Conservation (phyloP, 2,113 vertebrate species). For the Porphyrio hochstetteri region DNA sequence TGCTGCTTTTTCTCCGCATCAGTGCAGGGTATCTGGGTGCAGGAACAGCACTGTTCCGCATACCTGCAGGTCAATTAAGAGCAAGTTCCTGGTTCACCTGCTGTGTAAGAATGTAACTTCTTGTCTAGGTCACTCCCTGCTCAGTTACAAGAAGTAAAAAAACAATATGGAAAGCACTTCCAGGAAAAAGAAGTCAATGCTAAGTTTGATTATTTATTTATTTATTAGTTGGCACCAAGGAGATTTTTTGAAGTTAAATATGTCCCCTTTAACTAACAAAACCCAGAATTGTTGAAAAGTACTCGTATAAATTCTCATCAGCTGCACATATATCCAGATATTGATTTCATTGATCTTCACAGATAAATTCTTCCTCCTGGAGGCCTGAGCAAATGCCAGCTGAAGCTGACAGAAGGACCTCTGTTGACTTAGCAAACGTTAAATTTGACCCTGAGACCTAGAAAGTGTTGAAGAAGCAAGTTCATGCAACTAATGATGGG, state of each 20-base stretch:
- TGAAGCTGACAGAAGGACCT: constrained; percentile 26
- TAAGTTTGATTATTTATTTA: not conserved
- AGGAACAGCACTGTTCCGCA: constrained; percentile 16
- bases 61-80: constrained; percentile 40
- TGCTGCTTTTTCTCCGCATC: constrained; percentile 19
- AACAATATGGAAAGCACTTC: not conserved
- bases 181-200: constrained; percentile 19
- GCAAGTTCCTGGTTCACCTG: constrained; percentile 67
- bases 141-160: not conserved
- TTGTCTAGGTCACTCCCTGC: constrained; percentile 44
- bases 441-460: not conserved
- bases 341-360: constrained; percentile 21
- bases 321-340: not conserved
- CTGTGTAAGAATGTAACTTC: constrained; percentile 65
- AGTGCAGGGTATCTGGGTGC: not conserved
- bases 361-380: constrained; percentile 8
- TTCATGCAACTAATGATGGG: not conserved
- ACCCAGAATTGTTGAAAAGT: not conserved
- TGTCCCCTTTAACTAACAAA: not conserved
- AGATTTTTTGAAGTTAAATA: not conserved
- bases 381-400: constrained; percentile 18
- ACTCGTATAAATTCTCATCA: not conserved
- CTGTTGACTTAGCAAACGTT: constrained; percentile 36
- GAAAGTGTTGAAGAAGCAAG: constrained; percentile 13
- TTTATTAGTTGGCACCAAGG: not conserved